These are phyloP conservation scores for Lepus europaeus DNA, from an alignment of 2,113 vertebrate genomes.

Conservation along the genomic window DNA sequence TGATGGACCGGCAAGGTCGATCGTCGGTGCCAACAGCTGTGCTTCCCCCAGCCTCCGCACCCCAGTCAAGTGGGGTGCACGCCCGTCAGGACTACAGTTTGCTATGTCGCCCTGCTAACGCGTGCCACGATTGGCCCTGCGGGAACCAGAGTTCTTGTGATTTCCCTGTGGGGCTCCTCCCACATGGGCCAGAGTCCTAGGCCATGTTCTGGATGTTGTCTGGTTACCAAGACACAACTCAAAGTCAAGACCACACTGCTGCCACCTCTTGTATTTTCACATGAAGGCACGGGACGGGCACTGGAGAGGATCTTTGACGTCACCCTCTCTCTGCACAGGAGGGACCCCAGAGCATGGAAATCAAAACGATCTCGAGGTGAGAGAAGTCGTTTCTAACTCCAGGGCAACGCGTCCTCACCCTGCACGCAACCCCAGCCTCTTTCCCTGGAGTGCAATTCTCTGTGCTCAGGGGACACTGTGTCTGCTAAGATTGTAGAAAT, in stretches of 20 bases:
- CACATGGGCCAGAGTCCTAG: background rate
- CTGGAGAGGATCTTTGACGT: background rate
- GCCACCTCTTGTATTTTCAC: background rate
- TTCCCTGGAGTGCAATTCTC: background rate
- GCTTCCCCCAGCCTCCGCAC: background rate
- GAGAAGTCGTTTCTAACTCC: background rate
- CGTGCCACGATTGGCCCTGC: background rate
- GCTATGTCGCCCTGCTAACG: background rate
- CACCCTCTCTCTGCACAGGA: background rate
- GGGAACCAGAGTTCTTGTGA: background rate
- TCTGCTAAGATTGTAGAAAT: background rate
- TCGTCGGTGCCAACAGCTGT: background rate
- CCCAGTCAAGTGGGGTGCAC: background rate
- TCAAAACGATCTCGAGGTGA: background rate
- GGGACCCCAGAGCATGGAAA: background rate
- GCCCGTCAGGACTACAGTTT: background rate
- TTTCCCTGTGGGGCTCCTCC: background rate
- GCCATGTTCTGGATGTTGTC: background rate
- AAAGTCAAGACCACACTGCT: background rate
- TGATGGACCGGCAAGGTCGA: background rate
- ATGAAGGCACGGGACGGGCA: background rate
- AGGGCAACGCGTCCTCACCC: background rate
- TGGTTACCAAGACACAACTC: background rate
- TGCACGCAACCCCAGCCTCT: background rate
- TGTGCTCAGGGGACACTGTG: background rate